These are phyloP conservation scores for Temnothorax ravouxi DNA, from an alignment of 2,888 invertebrate species.

Conservation along the genomic window DNA sequence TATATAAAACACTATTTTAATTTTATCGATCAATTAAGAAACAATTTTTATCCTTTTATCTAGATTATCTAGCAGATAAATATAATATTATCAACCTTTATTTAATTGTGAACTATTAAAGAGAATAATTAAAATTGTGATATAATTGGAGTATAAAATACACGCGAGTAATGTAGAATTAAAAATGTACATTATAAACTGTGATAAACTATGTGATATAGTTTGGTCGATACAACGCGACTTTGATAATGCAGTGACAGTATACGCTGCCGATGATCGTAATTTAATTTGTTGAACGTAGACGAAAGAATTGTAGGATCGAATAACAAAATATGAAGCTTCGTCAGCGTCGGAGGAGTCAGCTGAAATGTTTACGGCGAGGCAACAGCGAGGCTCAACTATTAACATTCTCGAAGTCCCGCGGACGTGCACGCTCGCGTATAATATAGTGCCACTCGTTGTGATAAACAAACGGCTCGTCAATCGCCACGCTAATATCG, in stretches of 20 bases:
- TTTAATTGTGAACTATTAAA: no score
- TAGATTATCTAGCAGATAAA: no score
- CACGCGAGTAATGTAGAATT: background rate
- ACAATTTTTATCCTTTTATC: no score
- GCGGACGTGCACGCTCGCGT: constrained; percentile 26
- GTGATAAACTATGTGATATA: background rate
- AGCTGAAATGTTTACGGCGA: constrained; percentile 64
- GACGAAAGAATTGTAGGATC: constrained; percentile 24
- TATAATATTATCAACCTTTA: no score
- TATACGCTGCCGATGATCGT: background rate
- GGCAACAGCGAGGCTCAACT: constrained; percentile 61
- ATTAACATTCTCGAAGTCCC: constrained; percentile 65
- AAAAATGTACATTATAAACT: background rate
- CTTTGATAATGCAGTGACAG: background rate
- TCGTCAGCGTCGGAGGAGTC: constrained; percentile 24
- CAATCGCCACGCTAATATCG: constrained; percentile 45
- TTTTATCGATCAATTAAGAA: no score
- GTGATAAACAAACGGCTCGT: constrained; percentile 57
- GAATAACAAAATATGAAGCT: constrained; percentile 29
- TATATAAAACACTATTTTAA: no score
- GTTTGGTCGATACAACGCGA: background rate
- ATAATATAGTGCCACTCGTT: constrained; percentile 56
- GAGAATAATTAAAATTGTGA: background rate
- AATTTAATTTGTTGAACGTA: constrained; percentile 16
- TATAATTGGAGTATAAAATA: background rate